A percentile compares a stretch with the other conserved stretches of the same genome.
Conservation (phyloP, 2,797 vertebrate genomes). For the Furcifer pardalis region DNA sequence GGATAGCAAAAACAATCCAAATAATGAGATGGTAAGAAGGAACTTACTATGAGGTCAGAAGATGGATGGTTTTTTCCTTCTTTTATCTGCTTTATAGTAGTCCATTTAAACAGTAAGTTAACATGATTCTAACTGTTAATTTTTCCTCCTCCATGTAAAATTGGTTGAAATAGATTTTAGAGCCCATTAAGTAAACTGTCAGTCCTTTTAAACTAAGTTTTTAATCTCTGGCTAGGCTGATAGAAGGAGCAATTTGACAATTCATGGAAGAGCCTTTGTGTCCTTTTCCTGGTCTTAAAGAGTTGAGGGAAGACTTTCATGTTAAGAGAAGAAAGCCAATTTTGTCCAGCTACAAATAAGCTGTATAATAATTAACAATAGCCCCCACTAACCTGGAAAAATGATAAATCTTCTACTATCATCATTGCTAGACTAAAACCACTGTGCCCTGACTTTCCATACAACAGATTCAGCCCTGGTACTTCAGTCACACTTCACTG, state of each 20-base stretch:
- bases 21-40: too few relatives aligned
- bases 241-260: neutral
- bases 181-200: too few relatives aligned
- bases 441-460: neutral
- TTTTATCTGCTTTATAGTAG: too few relatives aligned
- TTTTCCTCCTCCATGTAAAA: too few relatives aligned
- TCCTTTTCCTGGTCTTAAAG: neutral
- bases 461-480: neutral
- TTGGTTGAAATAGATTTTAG: too few relatives aligned
- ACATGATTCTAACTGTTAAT: too few relatives aligned
- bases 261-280: neutral
- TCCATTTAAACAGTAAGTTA: too few relatives aligned
- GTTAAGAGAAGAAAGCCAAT: neutral
- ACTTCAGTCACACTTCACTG: neutral
- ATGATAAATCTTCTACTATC: neutral
- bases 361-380: neutral
- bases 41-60: too few relatives aligned
- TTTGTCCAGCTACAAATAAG: neutral
- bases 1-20: too few relatives aligned
- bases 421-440: neutral
- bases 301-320: neutral
- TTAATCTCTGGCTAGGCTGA: neutral
- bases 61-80: too few relatives aligned
- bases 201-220: too few relatives aligned
- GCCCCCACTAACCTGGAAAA: neutral